Evolutionary conservation across 2,797 vertebrate genomes (phyloP).

Genomic region (Eupleurogrammus muticus): DNA sequence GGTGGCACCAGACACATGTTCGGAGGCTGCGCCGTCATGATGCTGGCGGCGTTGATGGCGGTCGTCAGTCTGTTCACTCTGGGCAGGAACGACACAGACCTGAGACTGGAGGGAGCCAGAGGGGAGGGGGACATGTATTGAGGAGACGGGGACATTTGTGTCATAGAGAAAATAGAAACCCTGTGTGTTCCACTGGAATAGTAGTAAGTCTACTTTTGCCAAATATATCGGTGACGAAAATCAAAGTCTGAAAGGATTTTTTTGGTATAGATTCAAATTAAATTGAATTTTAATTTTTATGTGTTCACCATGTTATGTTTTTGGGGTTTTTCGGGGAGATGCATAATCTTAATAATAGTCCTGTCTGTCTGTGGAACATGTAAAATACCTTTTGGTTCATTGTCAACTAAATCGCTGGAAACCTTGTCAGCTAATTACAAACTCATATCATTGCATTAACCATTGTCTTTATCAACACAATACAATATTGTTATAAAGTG

Average conservation of each 20-base stretch:
- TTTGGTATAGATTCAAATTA: not conserved
- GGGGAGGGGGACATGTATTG: conserved; percentile 76
- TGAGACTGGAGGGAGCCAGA: conserved; percentile 83
- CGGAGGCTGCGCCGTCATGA: conserved; percentile 88
- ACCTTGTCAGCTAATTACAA: not conserved
- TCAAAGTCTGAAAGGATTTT: not conserved
- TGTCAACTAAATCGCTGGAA: conserved; percentile 15
- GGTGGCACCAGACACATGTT: conserved; percentile 94
- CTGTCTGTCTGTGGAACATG: not conserved
- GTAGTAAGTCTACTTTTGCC: conserved; percentile 40
- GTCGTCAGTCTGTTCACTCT: conserved; percentile 91
- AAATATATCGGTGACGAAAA: conserved; percentile 29
- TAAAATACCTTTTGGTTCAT: not conserved
- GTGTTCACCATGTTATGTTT: conserved; percentile 11
- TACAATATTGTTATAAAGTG: not conserved
- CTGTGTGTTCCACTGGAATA: not conserved
- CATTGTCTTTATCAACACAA: not conserved
- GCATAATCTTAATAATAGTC: not conserved
- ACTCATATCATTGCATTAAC: conserved; percentile 20
- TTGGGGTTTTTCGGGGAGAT: not conserved
- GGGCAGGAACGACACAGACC: conserved; percentile 88
- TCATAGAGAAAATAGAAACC: too few species aligned
- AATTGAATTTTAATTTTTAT: conserved; percentile 4
- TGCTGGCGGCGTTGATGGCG: conserved; percentile 90
- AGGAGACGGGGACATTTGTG: not conserved